phyloP scores from a whole-genome alignment of 1,140 invertebrate species.

The Microplitis demolitor region DNA sequence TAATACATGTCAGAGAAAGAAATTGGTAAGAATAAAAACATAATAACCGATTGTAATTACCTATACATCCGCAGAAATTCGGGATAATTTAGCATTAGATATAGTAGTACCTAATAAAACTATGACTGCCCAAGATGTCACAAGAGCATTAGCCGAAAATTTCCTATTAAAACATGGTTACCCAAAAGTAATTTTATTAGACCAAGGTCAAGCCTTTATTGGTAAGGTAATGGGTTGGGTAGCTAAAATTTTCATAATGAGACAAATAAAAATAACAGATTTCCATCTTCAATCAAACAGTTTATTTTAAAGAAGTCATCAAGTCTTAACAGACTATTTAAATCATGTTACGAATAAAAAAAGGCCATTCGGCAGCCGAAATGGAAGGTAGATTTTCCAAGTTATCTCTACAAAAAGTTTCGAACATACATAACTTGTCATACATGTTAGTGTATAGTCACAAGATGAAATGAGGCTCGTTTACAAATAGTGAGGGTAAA shows the following conservation, averaged over 20 bases:
- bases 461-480: too few relatives aligned
- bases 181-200: constrained; percentile 36
- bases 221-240: constrained; percentile 32
- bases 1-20: constrained; percentile 27
- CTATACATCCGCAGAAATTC: constrained; percentile 21
- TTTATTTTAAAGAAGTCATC: constrained; percentile 35
- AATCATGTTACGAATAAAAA: constrained; percentile 29
- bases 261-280: constrained; percentile 29
- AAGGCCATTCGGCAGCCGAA: too few relatives aligned
- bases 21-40: constrained; percentile 17
- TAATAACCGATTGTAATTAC: constrained; percentile 26
- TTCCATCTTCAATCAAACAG: constrained; percentile 38
- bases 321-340: constrained; percentile 35
- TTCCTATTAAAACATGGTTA: constrained; percentile 37
- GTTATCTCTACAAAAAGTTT: too few relatives aligned
- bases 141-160: constrained; percentile 29
- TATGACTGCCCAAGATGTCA: constrained; percentile 32
- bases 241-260: constrained; percentile 36
- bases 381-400: too few relatives aligned
- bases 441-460: too few relatives aligned
- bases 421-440: too few relatives aligned
- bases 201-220: constrained; percentile 39
- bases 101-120: constrained; percentile 20
- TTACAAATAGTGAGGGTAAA: too few relatives aligned
- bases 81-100: constrained; percentile 31